phyloP scores from a whole-genome alignment of 2,888 invertebrate species.

The Agrotis exclamationis region DNA sequence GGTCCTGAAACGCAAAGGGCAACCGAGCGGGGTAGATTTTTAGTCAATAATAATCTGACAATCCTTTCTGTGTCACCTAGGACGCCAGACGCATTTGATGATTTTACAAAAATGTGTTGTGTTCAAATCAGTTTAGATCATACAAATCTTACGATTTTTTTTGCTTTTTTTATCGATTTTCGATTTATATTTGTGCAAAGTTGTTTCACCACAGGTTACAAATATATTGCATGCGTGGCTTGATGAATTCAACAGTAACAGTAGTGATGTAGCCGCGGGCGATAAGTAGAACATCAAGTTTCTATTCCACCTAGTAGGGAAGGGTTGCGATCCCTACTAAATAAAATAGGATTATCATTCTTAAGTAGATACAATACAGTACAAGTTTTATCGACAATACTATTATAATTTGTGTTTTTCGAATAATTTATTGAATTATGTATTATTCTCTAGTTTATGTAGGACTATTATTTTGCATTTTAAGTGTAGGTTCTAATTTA shows the following conservation, averaged over 20 bases:
- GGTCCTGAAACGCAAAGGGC: too few species aligned
- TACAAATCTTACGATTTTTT: too few species aligned
- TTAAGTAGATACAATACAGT: conserved; percentile 58
- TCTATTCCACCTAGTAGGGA: too few species aligned
- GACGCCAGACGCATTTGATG: too few species aligned
- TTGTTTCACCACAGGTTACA: conserved; percentile 59
- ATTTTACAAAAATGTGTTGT: too few species aligned
- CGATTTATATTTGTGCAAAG: conserved; percentile 14
- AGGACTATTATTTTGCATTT: conserved; percentile 28
- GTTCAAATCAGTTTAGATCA: too few species aligned
- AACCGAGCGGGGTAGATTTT: too few species aligned
- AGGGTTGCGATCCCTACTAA: conserved; percentile 64
- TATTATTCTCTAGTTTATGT: conserved; percentile 40
- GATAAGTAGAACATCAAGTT: conserved; percentile 53
- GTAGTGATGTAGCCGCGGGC: conserved; percentile 74
- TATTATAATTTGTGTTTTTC: conserved; percentile 44
- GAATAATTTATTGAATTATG: conserved; percentile 48
- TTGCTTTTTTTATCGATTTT: conserved; percentile 4
- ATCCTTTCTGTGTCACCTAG: too few species aligned
- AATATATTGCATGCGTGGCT: conserved; percentile 71
- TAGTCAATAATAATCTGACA: too few species aligned
- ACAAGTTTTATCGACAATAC: conserved; percentile 52
- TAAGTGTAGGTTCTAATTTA: background rate
- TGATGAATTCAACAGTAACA: conserved; percentile 75
- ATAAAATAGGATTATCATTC: conserved; percentile 76